Evolutionary conservation across 1,140 invertebrate species (phyloP), one percentile per base, ranked within the genome.

Genomic region (Chionoecetes opilio): DNA sequence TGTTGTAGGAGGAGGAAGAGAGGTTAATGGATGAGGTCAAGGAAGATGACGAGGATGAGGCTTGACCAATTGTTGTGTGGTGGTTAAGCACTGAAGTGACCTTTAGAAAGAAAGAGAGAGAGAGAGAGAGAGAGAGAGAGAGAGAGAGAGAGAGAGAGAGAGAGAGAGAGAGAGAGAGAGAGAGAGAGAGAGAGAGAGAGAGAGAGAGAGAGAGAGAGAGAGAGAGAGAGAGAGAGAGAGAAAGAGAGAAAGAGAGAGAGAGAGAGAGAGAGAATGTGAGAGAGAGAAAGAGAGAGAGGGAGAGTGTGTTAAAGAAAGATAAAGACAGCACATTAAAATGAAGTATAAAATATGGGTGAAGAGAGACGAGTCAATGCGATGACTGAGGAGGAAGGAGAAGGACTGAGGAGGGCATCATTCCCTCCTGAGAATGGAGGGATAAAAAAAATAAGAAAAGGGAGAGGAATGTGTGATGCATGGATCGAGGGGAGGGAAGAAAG

Each of bases 51-150:
- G 46, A 14, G 46, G 46, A 53, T 9, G 46, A 53, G 46, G 32
- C 34, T 32, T 37, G n/a, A 37, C 32, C 37, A 38, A 37, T 17
- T 53, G 2, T 2, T 17, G 46, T 53, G 46, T 53, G 9, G 46
- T 14, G 46, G 46, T n/a, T 14, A 53, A 53, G 46, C 46, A 53
- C 46, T 35, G 32, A 35, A 21, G 31, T 82, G 14, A 82, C 46
- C 46, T 35, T 34, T 9, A 46, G 9, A 63, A 17, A 46, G n/a
- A 63, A 9, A 46, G 9, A 91, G 38, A 91, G 38, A 91, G 38
- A 91, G 38, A 91, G 38, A 91, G 38, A 91, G 38, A 91, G 38
- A 91, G 38, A 91, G 38, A 75, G 38, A 82, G 63, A 92, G 32
- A 84, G 82, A 92, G 91, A 84, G 82, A 6, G 91, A 82, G 53